Conservation (phyloP, 2,797 vertebrate genomes). For the Amphiprion clarkii region DNA sequence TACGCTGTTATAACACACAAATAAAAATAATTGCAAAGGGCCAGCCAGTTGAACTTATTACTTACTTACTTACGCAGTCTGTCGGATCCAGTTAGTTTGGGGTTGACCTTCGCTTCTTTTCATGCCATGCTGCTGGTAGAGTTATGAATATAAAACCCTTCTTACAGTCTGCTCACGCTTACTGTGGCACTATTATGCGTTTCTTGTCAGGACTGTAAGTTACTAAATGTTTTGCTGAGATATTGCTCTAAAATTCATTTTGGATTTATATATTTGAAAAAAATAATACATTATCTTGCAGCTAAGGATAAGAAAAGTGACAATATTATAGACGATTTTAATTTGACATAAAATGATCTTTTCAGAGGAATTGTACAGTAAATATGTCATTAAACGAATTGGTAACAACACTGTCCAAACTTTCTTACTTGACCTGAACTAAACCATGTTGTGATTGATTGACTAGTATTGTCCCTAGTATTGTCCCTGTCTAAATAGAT, state of each 20-base stretch:
- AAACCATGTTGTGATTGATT: too few species aligned
- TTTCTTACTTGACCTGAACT: too few species aligned
- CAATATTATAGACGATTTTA: too few species aligned
- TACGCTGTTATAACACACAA: neutral
- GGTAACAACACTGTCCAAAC: too few species aligned
- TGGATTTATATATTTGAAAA: neutral
- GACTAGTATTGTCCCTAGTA: too few species aligned
- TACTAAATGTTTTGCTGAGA: neutral
- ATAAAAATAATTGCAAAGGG: neutral
- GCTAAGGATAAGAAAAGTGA: too few species aligned
- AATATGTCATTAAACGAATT: too few species aligned
- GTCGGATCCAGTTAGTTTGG: neutral
- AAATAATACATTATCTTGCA: too few species aligned
- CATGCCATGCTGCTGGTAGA: too few species aligned
- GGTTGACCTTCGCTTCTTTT: neutral
- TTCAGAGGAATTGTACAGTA: too few species aligned
- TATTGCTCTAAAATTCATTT: neutral
- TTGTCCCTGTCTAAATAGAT: too few species aligned
- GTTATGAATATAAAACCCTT: neutral
- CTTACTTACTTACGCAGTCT: neutral
- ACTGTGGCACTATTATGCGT: neutral
- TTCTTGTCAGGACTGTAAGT: neutral
- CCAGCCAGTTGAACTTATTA: constrained; percentile 8
- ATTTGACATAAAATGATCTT: too few species aligned
- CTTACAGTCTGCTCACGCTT: neutral